These are phyloP conservation scores for Antheraea assamensis DNA, from an alignment of 2,888 invertebrate genomes.

Conservation along the genomic window DNA sequence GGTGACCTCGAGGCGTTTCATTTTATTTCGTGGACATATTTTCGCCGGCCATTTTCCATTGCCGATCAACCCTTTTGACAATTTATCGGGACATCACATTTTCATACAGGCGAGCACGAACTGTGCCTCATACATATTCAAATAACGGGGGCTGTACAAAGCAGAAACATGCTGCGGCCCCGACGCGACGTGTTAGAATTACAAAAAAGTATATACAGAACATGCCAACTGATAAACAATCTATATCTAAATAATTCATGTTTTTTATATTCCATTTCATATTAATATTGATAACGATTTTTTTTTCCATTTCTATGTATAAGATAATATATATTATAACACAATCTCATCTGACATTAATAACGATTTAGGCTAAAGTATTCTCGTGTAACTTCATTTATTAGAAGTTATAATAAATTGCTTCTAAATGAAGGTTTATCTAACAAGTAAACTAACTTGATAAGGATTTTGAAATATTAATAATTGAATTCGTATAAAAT, in stretches of 20 bases:
- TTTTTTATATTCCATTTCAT: slow-evolving; percentile 20
- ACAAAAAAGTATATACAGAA: slow-evolving; percentile 63
- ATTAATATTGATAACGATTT: not conserved
- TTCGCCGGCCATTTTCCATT: slow-evolving; percentile 68
- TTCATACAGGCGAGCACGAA: slow-evolving; percentile 73
- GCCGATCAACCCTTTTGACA: slow-evolving; percentile 79
- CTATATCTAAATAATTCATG: slow-evolving; percentile 45
- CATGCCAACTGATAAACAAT: slow-evolving; percentile 61
- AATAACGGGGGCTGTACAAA: slow-evolving; percentile 70
- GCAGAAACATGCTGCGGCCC: slow-evolving; percentile 67
- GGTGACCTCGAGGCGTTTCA: slow-evolving; percentile 50
- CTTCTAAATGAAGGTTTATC: not conserved
- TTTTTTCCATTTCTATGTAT: not conserved
- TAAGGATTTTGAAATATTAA: too few relatives aligned
- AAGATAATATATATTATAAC: not conserved
- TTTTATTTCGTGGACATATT: slow-evolving; percentile 60
- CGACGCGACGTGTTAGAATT: slow-evolving; percentile 68
- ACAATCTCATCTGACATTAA: too few relatives aligned
- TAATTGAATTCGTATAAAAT: too few relatives aligned
- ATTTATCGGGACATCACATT: slow-evolving; percentile 80
- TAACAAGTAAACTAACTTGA: not conserved
- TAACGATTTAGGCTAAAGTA: too few relatives aligned
- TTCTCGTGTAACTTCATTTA: too few relatives aligned
- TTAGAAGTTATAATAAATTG: too few relatives aligned
- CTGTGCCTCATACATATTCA: slow-evolving; percentile 78